Percentiles rank a stretch among this genome's conserved stretches.
phyloP scores from a whole-genome alignment of 2,797 vertebrate genomes.

The Muscicapa comitata region DNA sequence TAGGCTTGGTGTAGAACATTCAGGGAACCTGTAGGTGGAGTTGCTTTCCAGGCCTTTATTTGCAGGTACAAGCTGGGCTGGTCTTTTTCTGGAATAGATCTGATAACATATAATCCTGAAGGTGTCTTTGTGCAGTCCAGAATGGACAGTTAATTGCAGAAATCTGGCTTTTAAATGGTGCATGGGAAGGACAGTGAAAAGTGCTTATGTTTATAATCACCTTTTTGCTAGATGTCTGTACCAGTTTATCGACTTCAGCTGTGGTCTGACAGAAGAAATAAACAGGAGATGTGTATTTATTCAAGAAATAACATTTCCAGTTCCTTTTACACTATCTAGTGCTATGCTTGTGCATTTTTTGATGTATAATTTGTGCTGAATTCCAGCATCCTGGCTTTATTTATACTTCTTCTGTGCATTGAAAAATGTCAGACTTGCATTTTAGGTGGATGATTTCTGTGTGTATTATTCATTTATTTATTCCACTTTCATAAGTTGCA shows the following conservation, averaged over 20 bases:
- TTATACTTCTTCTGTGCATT: neutral
- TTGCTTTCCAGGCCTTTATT: neutral
- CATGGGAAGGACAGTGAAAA: neutral
- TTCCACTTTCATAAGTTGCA: neutral
- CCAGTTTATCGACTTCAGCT: neutral
- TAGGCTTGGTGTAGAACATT: neutral
- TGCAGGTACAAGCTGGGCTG: neutral
- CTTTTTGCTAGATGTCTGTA: neutral
- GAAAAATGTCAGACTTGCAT: neutral
- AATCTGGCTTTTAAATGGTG: neutral
- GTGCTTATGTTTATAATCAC: neutral
- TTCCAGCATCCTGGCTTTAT: neutral
- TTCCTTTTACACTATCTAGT: neutral
- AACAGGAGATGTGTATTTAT: neutral
- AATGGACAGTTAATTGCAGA: neutral
- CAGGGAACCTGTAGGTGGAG: neutral
- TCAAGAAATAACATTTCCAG: neutral
- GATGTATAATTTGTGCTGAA: neutral
- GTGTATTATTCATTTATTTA: neutral
- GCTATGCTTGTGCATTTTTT: neutral
- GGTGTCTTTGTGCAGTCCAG: neutral
- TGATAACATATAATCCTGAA: neutral
- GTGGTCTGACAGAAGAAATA: neutral
- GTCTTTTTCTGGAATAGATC: neutral
- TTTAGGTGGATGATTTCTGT: neutral